Percentiles rank a stretch among this genome's conserved stretches.
Evolutionary conservation across 92 coral and sea anemone species (phyloP).

Genomic region (Nematostella vectensis): DNA sequence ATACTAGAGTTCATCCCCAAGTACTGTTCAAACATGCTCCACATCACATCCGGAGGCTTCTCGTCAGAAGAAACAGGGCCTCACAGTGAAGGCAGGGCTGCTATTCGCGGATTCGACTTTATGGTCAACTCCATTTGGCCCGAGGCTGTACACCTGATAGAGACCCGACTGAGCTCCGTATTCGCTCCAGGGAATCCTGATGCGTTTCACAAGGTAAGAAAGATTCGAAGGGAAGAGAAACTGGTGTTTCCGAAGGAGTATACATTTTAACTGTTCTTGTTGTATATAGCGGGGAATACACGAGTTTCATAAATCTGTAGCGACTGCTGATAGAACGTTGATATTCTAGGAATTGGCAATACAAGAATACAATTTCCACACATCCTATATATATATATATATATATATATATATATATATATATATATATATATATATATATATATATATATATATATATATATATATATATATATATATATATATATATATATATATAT

Average conservation of each 20-base stretch:
- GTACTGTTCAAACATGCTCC: slow-evolving; percentile 81
- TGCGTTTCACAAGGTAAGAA: slow-evolving; percentile 81
- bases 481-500: too few relatives aligned
- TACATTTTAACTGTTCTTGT: too few relatives aligned
- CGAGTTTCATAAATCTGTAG: not conserved
- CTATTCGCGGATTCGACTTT: slow-evolving; percentile 89
- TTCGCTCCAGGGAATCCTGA: slow-evolving; percentile 99
- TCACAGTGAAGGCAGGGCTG: slow-evolving; percentile 58
- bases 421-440: too few relatives aligned
- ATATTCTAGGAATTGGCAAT: too few relatives aligned
- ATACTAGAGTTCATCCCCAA: slow-evolving; percentile 92
- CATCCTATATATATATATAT: too few relatives aligned
- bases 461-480: too few relatives aligned
- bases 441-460: too few relatives aligned
- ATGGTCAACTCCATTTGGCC: slow-evolving; percentile 98
- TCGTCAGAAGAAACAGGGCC: slow-evolving; percentile 38
- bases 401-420: too few relatives aligned
- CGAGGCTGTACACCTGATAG: slow-evolving; percentile 65
- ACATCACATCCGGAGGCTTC: slow-evolving; percentile 79
- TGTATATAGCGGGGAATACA: too few relatives aligned
- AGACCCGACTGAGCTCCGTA: slow-evolving; percentile 70
- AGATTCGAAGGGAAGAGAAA: not conserved
- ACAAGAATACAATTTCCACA: too few relatives aligned
- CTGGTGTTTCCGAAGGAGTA: too few relatives aligned
- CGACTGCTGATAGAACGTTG: too few relatives aligned